These are phyloP conservation scores for Psephotus haematonotus DNA, from an alignment of 2,113 vertebrate genomes.

Conservation along the genomic window DNA sequence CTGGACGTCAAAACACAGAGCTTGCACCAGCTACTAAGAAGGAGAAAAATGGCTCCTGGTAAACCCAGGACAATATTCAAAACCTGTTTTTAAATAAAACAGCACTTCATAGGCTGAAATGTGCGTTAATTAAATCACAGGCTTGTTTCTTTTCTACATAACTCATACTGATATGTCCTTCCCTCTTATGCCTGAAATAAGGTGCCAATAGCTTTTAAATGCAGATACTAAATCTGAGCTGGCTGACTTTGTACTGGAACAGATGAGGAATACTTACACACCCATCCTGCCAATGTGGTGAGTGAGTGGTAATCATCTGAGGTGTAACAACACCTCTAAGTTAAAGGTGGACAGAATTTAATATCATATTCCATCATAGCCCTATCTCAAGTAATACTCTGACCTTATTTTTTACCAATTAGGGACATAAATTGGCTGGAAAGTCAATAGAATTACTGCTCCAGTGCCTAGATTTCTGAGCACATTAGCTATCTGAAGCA, in stretches of 20 bases:
- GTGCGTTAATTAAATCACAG: not conserved
- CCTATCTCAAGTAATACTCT: not conserved
- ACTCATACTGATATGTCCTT: not conserved
- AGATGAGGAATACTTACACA: not conserved
- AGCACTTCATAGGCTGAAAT: not conserved
- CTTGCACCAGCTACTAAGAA: no score
- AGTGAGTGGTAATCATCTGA: not conserved
- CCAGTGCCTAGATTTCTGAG: not conserved
- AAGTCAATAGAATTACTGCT: not conserved
- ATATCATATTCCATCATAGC: fast-evolving
- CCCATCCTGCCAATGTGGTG: not conserved
- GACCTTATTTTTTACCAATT: not conserved
- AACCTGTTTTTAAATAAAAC: not conserved
- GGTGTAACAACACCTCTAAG: not conserved
- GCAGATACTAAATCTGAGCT: not conserved
- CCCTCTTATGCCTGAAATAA: not conserved
- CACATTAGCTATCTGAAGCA: fast-evolving
- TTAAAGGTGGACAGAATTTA: not conserved
- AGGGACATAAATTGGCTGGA: not conserved
- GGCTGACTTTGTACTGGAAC: not conserved
- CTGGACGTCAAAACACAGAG: no score
- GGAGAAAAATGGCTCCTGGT: no score
- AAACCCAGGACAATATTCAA: not conserved
- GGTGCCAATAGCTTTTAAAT: not conserved
- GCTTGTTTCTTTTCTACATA: not conserved